A percentile compares a stretch with the other conserved stretches of the same genome.
Evolutionary conservation across 2,113 vertebrate genomes (phyloP).

Genomic region (human): GRCh38 chr12:4194001-4194500

Average conservation of each 20-base stretch:
- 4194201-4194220: not conserved
- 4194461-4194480: not conserved
- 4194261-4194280: not conserved
- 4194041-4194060: slow-evolving; percentile 28
- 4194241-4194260: not conserved
- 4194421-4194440: not conserved
- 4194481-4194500: not conserved
- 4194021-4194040: not conserved
- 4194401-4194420: not conserved
- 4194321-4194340: not conserved
- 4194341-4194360: not conserved
- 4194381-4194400: not conserved
- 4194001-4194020: not conserved
- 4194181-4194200: not conserved
- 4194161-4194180: slow-evolving; percentile 66
- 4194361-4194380: not conserved
- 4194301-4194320: not conserved
- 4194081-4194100: slow-evolving; percentile 70
- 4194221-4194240: not conserved
- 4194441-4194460: not conserved
- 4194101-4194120: slow-evolving; percentile 55
- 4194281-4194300: not conserved
- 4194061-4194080: slow-evolving; percentile 74
- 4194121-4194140: slow-evolving; percentile 65
- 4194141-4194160: slow-evolving; percentile 42